Evolutionary conservation across 2,113 vertebrate species (phyloP), one percentile per base, ranked within the genome.

Genomic region (Psittacara wagleri): DNA sequence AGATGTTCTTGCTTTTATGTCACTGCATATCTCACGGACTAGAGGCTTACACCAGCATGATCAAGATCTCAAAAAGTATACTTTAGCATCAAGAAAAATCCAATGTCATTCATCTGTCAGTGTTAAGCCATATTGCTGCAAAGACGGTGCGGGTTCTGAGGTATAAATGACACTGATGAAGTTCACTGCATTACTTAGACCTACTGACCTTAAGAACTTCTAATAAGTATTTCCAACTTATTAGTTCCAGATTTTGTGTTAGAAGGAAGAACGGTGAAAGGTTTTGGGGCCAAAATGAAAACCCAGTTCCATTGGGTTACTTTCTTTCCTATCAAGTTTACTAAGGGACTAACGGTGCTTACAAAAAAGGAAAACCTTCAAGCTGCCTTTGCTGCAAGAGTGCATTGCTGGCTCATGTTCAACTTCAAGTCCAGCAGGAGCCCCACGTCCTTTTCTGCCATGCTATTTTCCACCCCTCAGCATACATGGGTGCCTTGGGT

Each of bases 1-100:
- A 93, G 75, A 89, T 67, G 61, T 87, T 90, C 81, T 69, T 84
- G 82, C 88, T 92, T 94, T 92, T 82, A 78, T 35, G 75, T 49
- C 46, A 90, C 70, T 74, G 57, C 10, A 5, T 29, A 77, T 44
- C 73, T 83, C 62, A 69, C 28, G n/a, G 66, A 87, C 75, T 54
- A 87, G 70, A 95, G 82, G 29, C 41, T 88, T 68, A 54, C 39
- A 35, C 28, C 70, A 92, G 27, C 33, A 87, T 46, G 29, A 81
- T 59, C 79, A 75, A 75, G 62, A 92, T 76, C 44, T 83, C 61
- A 35, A 87, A 67, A 87, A 54, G 24, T 25, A 28, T 68, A 91
- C 49, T 67, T 92, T 39, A 91, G 43, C 46, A 85, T 16, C 44
- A 88, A 57, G 35, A 90, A 81, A 88, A 75, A 37, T 4, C 49